Evolutionary conservation across 2,797 vertebrate genomes (phyloP), one percentile per base, ranked within the genome.

Genomic region (Holocentrus rufus): DNA sequence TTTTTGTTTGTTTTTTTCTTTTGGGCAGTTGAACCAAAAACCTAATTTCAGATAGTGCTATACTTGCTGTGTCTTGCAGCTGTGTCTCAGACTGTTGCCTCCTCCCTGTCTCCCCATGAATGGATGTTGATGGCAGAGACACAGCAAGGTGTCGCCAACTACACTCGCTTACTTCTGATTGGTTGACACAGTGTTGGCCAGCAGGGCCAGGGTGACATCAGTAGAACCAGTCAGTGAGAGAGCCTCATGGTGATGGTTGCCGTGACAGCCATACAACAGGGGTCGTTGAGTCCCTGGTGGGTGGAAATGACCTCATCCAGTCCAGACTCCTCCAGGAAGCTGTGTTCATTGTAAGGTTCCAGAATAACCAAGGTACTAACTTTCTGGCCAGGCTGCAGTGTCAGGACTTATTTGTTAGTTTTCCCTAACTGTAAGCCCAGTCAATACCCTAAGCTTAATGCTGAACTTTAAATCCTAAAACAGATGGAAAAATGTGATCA

Each of bases 61-160:
- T 25, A 31, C 66, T 18, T 56, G n/a, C n/a, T n/a, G n/a, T n/a
- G n/a, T n/a, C n/a, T n/a, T n/a, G 76, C 69, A 54, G 81, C 78
- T 74, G 75, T 47, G 65, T 79, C 63, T 63, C 65, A 54, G 71
- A 76, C 71, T 65, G 74, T 56, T 56, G 15, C 42, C 52, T 81
- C 81, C 62, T 61, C 67, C 66, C 57, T 65, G 65, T 84, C 69
- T 66, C 74, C 65, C 70, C 65, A 76, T 79, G 74, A 85, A 85
- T 81, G 72, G 53, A 80, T 6, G 34, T n/a, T 75, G 78, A 81
- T 69, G 74, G 80, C 42, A 23, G 56, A 63, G 77, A 74, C 77
- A 52, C 76, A 75, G 71, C 65, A 31, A 74, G 74, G 80, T 46
- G 76, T 67, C 76, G 3, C 64, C 8, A 50, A 50, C 53, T 67